phyloP scores from a whole-genome alignment of 2,888 invertebrate species.

The Dusona sp. region DNA sequence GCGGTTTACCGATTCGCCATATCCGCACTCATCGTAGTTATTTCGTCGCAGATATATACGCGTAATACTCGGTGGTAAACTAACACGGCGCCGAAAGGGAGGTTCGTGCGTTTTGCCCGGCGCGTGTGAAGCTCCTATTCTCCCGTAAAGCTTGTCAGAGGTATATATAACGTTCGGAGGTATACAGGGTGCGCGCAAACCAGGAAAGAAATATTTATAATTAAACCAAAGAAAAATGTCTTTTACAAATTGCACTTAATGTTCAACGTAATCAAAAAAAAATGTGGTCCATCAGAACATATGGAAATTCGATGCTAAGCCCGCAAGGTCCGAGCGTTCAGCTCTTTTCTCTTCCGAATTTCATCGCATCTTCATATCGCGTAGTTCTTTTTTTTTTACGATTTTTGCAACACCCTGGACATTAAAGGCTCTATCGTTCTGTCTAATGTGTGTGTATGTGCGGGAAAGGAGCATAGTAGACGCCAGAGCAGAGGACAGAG shows the following conservation, averaged over 20 bases:
- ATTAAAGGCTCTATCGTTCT: neutral
- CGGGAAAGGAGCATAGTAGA: conserved; percentile 38
- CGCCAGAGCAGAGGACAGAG: conserved; percentile 42
- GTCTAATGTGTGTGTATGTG: neutral
- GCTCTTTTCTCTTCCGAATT: neutral
- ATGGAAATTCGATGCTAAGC: neutral
- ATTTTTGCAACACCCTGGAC: conserved; percentile 1
- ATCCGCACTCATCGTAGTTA: conserved; percentile 36
- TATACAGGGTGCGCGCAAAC: neutral
- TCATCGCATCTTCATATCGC: neutral
- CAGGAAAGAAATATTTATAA: neutral
- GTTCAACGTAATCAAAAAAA: neutral
- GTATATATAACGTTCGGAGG: conserved; percentile 67
- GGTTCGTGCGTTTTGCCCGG: conserved; percentile 44
- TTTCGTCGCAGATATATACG: neutral
- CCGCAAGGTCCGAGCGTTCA: neutral
- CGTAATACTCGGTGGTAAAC: conserved; percentile 4
- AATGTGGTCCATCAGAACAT: neutral
- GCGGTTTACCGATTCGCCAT: conserved; percentile 4
- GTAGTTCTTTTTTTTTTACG: neutral
- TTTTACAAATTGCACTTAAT: neutral
- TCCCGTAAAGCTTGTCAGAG: conserved; percentile 74
- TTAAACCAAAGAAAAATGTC: neutral
- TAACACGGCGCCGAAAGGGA: conserved; percentile 64
- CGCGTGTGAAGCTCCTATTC: conserved; percentile 56